These are phyloP conservation scores for Incurvaria masculella DNA, from an alignment of 2,888 invertebrate species.

Conservation along the genomic window DNA sequence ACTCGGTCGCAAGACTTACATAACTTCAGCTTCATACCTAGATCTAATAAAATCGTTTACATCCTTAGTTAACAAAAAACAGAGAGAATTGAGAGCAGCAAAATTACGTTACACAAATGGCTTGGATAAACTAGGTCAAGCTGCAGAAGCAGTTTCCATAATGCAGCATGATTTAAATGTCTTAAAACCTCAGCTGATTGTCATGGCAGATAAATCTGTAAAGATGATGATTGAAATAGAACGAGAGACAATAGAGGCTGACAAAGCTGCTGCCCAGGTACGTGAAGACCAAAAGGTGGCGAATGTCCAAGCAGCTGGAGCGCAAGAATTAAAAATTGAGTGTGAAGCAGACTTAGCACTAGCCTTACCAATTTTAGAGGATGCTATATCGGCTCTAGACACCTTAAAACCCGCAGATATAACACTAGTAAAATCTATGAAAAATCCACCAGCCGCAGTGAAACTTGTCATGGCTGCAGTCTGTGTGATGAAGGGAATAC, in stretches of 20 bases:
- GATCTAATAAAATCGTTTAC: slow-evolving; percentile 78
- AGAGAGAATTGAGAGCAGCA: slow-evolving; percentile 68
- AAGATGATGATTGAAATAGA: slow-evolving; percentile 77
- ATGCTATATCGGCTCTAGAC: slow-evolving; percentile 71
- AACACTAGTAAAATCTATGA: slow-evolving; percentile 85
- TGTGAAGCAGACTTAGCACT: slow-evolving; percentile 91
- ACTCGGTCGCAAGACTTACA: slow-evolving; percentile 71
- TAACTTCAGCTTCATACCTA: slow-evolving; percentile 83
- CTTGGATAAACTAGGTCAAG: slow-evolving; percentile 73
- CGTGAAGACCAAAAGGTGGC: slow-evolving; percentile 85
- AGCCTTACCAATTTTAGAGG: slow-evolving; percentile 80
- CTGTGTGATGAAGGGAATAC: slow-evolving; percentile 81
- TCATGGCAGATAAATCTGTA: slow-evolving; percentile 68
- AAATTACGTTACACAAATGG: slow-evolving; percentile 75
- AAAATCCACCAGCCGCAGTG: slow-evolving; percentile 78
- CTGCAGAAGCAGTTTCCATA: slow-evolving; percentile 69
- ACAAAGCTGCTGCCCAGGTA: slow-evolving; percentile 74
- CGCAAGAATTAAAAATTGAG: slow-evolving; percentile 80
- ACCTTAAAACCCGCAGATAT: slow-evolving; percentile 84
- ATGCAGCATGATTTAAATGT: slow-evolving; percentile 75
- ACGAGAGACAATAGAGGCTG: slow-evolving; percentile 71
- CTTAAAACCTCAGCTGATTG: slow-evolving; percentile 70
- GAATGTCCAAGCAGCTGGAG: slow-evolving; percentile 81
- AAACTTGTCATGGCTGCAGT: slow-evolving; percentile 88
- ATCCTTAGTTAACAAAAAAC: slow-evolving; percentile 65